Evolutionary conservation across 2,113 vertebrate genomes (phyloP).

Genomic region (Aegotheles bennettii): DNA sequence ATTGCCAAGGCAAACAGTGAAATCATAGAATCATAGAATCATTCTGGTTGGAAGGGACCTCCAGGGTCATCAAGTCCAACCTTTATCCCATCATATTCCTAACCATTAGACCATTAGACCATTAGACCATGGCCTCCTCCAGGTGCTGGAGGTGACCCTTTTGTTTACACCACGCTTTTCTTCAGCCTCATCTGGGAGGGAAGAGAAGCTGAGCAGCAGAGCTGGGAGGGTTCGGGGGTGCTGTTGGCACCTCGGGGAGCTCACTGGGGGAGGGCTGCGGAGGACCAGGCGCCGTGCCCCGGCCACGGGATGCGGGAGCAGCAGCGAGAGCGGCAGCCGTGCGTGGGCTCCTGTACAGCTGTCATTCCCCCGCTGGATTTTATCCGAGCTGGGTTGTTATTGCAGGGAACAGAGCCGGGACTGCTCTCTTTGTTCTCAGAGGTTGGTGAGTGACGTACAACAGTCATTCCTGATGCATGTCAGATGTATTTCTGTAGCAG

Average conservation of each 20-base stretch:
- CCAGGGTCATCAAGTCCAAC: too few species aligned
- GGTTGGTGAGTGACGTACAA: background rate
- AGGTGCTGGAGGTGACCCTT: background rate
- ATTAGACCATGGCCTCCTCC: too few species aligned
- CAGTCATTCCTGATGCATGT: background rate
- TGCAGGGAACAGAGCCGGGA: background rate
- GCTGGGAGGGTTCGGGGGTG: background rate
- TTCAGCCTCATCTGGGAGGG: background rate
- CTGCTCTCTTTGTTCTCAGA: background rate
- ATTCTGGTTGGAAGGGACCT: too few species aligned
- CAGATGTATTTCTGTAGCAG: background rate
- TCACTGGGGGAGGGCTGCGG: background rate
- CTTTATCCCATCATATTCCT: too few species aligned
- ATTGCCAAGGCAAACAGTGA: background rate
- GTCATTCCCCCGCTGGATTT: rapidly evolving
- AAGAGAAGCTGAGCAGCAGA: background rate
- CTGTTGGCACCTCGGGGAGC: background rate
- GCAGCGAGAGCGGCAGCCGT: background rate
- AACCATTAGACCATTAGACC: too few species aligned
- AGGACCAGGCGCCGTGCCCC: rapidly evolving
- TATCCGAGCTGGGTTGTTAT: rapidly evolving
- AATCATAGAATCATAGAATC: too few species aligned
- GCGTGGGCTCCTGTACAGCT: background rate
- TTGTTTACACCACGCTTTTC: background rate
- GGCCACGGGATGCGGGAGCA: background rate